Evolutionary conservation across 1,140 invertebrate species (phyloP).

Genomic region (Alviniconcha marisindica): DNA sequence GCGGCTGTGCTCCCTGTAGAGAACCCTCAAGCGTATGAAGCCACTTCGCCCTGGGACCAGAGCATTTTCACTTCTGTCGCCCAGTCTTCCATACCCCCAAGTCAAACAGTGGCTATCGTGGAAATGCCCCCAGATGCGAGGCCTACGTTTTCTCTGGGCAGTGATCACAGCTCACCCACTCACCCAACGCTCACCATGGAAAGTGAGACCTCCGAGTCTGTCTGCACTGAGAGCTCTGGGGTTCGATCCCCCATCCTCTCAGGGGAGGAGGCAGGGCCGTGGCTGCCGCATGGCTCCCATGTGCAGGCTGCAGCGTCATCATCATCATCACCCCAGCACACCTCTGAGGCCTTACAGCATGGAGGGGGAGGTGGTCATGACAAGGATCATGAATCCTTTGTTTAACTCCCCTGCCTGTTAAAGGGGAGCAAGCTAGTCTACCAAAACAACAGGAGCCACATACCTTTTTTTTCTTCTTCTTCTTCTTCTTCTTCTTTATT

Average conservation of each 20-base stretch:
- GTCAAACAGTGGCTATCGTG: neutral
- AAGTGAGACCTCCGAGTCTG: neutral
- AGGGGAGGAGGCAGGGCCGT: neutral
- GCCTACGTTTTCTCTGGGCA: neutral
- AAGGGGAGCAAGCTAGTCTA: too few relatives aligned
- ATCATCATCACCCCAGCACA: too few relatives aligned
- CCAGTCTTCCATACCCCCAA: neutral
- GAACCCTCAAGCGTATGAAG: neutral
- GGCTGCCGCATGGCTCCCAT: neutral
- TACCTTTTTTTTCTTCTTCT: too few relatives aligned
- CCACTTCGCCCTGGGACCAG: neutral
- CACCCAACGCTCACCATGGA: neutral
- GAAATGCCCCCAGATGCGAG: neutral
- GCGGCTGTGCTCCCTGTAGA: neutral
- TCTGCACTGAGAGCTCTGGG: neutral
- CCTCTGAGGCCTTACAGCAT: neutral
- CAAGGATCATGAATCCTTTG: slow-evolving; percentile 5
- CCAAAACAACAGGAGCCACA: too few relatives aligned
- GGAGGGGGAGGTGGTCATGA: neutral
- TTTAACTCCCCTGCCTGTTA: neutral
- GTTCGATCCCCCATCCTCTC: neutral
- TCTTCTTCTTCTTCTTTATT: too few relatives aligned
- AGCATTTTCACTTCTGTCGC: neutral
- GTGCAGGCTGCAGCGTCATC: too few relatives aligned
- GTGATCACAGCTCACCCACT: neutral